Evolutionary conservation across 2,797 vertebrate species (phyloP).

Genomic region (Hippocampus kuda): DNA sequence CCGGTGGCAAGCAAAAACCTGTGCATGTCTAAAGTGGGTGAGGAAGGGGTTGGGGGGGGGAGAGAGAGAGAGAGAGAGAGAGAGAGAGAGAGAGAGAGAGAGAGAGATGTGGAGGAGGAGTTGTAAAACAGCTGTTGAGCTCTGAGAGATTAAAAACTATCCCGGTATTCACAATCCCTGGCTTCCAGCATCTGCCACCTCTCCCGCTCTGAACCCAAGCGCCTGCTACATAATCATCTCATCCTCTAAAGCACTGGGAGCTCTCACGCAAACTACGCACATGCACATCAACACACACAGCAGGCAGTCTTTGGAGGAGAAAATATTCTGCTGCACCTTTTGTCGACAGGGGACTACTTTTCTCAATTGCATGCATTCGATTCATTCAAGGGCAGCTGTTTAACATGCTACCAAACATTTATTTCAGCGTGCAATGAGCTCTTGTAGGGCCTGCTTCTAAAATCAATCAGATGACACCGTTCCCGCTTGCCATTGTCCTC

Average conservation of each 20-base stretch:
- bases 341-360: background rate
- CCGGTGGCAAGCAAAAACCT: conserved; percentile 1
- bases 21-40: background rate
- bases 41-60: background rate
- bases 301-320: background rate
- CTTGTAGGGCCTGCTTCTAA: background rate
- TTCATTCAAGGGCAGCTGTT: background rate
- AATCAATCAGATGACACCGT: background rate
- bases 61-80: background rate
- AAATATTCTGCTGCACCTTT: background rate
- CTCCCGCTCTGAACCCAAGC: conserved; percentile 24
- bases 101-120: background rate
- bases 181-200: conserved; percentile 35
- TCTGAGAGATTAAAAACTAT: conserved; percentile 48
- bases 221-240: conserved; percentile 43
- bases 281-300: background rate
- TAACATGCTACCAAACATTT: background rate
- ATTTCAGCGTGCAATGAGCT: background rate
- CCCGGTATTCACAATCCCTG: conserved; percentile 41
- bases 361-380: background rate
- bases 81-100: background rate
- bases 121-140: conserved; percentile 42
- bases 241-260: conserved; percentile 30
- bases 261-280: conserved; percentile 13
- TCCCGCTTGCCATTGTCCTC: background rate